A percentile compares a stretch with the other conserved stretches of the same genome.
These are phyloP conservation scores for Homarus gammarus DNA, from an alignment of 2,888 invertebrate genomes.

Conservation along the genomic window DNA sequence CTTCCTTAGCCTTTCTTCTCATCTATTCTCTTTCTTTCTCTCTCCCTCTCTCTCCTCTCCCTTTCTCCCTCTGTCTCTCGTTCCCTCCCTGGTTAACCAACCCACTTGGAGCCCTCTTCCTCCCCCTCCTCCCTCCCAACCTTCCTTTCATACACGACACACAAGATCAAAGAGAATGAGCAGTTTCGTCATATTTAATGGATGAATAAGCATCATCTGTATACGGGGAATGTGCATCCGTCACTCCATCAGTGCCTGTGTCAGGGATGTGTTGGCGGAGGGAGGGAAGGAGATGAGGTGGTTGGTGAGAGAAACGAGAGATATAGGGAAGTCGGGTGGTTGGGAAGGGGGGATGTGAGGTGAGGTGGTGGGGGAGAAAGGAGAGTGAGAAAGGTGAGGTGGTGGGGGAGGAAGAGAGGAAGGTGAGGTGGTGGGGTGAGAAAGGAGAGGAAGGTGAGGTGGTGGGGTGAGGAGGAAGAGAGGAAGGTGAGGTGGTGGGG, in stretches of 20 bases:
- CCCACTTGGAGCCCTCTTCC: background rate
- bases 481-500: too few relatives aligned
- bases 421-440: background rate
- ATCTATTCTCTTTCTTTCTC: background rate
- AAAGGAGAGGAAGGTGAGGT: background rate
- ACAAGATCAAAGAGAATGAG: conserved; percentile 39
- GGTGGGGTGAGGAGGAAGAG: background rate
- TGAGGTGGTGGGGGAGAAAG: background rate
- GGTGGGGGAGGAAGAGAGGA: background rate
- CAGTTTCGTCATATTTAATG: conserved; percentile 53
- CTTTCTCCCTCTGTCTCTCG: background rate
- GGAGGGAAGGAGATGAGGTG: background rate
- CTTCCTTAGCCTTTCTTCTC: too few relatives aligned
- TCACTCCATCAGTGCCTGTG: background rate
- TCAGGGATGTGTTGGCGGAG: background rate
- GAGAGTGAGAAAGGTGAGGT: background rate
- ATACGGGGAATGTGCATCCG: background rate
- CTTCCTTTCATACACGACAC: background rate
- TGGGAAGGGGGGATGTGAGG: background rate
- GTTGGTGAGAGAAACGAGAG: background rate
- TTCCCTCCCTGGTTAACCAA: background rate
- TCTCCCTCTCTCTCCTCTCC: background rate
- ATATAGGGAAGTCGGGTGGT: background rate
- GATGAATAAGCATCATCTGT: conserved; percentile 22
- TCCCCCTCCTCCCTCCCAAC: background rate